Conservation (phyloP, 1,140 invertebrate genomes). For the Diorhabda elongata region DNA sequence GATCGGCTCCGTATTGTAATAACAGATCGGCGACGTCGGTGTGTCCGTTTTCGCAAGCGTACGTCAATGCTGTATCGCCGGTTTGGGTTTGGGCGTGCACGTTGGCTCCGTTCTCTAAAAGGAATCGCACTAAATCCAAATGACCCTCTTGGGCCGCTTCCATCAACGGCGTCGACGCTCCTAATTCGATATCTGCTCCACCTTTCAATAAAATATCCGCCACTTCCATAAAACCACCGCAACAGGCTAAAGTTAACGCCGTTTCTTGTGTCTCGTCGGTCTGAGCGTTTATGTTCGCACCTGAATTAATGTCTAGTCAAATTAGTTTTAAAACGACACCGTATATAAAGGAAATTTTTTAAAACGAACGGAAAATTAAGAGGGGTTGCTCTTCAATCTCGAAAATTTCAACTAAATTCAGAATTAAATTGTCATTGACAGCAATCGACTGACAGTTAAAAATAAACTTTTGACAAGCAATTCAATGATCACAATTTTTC, state of each 20-base stretch:
- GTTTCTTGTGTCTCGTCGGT: conserved; percentile 99
- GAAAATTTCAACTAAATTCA: too few species aligned
- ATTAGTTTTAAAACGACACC: too few species aligned
- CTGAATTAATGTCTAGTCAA: conserved; percentile 44
- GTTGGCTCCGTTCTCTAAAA: conserved; percentile 81
- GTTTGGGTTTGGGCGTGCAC: conserved; percentile 92
- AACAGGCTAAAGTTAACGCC: conserved; percentile 92
- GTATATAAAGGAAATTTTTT: too few species aligned
- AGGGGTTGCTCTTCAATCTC: too few species aligned
- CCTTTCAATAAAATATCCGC: conserved; percentile 94
- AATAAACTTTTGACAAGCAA: too few species aligned
- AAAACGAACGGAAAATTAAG: too few species aligned
- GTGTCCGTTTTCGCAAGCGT: conserved; percentile 96
- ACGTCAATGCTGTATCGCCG: conserved; percentile 79
- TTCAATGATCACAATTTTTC: too few species aligned
- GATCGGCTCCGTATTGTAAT: conserved; percentile 80
- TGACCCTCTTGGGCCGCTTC: conserved; percentile 98
- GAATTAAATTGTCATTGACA: too few species aligned
- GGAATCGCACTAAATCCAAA: conserved; percentile 84
- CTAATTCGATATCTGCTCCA: conserved; percentile 92
- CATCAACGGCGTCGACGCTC: conserved; percentile 96
- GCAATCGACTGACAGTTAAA: too few species aligned
- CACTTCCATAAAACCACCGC: conserved; percentile 96
- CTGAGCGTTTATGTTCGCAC: conserved; percentile 95
- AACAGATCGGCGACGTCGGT: conserved; percentile 89